These are phyloP conservation scores for Lamellibrachia columna DNA, from an alignment of 2,888 invertebrate species.

Conservation along the genomic window DNA sequence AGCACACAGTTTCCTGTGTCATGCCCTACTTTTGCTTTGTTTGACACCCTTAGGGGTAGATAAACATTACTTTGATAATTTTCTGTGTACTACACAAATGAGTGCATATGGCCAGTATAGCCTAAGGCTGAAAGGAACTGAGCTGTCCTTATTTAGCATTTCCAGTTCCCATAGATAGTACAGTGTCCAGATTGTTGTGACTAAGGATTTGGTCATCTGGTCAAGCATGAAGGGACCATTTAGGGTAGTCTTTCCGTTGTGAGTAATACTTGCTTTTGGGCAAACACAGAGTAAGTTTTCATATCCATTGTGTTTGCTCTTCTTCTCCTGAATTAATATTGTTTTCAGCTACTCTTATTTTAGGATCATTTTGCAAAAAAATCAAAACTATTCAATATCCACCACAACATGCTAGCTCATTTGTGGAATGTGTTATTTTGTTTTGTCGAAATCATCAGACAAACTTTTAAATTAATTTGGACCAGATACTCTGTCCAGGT, in stretches of 20 bases:
- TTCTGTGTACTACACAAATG: neutral
- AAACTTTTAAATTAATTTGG: too few relatives aligned
- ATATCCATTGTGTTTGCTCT: too few relatives aligned
- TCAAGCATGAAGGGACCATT: neutral
- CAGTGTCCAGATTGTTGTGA: neutral
- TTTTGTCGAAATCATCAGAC: too few relatives aligned
- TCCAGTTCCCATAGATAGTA: neutral
- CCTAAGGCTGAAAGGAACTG: neutral
- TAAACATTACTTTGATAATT: neutral
- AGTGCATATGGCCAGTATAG: neutral
- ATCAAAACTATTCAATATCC: too few relatives aligned
- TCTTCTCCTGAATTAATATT: neutral
- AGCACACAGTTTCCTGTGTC: neutral
- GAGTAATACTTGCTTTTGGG: neutral
- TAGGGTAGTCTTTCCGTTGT: neutral
- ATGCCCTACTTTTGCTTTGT: neutral
- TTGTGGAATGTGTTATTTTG: too few relatives aligned
- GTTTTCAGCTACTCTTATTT: neutral
- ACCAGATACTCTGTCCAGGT: too few relatives aligned
- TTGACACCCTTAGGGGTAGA: neutral
- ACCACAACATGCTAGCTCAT: too few relatives aligned
- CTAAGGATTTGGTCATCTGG: neutral
- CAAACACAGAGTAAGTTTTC: neutral
- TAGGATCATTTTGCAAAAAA: too few relatives aligned
- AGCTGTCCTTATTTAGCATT: neutral